Evolutionary conservation across 30 jellyfish, hydroid and myxozoan species (phyloP), one percentile per base, ranked within the genome.

Genomic region (Aurelia coerulea): DNA sequence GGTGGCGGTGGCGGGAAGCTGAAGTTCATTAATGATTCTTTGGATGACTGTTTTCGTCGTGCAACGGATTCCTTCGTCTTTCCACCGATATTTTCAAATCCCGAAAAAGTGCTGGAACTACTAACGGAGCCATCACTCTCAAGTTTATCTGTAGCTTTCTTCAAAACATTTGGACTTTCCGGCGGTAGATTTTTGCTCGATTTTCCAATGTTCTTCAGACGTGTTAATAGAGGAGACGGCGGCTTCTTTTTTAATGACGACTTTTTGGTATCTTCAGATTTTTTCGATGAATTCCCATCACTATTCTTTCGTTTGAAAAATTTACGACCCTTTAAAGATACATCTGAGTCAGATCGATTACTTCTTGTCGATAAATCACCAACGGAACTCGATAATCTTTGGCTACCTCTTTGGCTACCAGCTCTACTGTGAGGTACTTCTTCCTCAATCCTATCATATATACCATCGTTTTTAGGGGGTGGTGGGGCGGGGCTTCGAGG

Each of bases 1-100:
- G 42, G 37, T 7, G 97, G 97, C n/a, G 97, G 97, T 1, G 97
- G 97, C 34, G 97, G 97, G 70, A 90, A 90, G 42, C 83, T 85
- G 62, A 90, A 90, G 17, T 82, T 76, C 90, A 90, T 10, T 32
- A 90, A 54, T 18, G 94, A 81, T 65, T 39, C 58, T 29, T 71
- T 79, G 17, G 96, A 68, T 14, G 53, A 33, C 10, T 73, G 31
- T 19, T 78, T 87, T 12, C 89, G 84, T 1, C 88, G 89, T 9
- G 95, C 95, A 19, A 76, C 86, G 11, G 89, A 68, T 31, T 68
- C 95, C 33, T 19, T 42, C 11, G 85, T 49, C 2, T 56, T 41
- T 32, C 90, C 86, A 37, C 54, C 80, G 54, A 66, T 79, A n/a
- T 46, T 85, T 32, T 88, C 90, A 51, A 73, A 78, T 5, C 77